Evolutionary conservation across 2,888 invertebrate species (phyloP).

Genomic region (Ditylenchus weischeri): DNA sequence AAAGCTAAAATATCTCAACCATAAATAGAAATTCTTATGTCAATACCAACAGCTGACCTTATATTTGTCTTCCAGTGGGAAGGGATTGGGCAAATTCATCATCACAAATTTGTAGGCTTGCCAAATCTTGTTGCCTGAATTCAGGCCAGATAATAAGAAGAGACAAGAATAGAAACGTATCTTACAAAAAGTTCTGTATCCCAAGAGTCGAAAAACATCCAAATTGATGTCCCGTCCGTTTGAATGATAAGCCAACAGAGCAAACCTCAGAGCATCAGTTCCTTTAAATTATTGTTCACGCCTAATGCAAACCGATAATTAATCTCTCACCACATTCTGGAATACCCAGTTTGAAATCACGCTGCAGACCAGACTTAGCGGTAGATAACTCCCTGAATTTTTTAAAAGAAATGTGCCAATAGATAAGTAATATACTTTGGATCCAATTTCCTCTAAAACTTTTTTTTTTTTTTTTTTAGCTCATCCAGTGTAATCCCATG

Average conservation of each 20-base stretch:
- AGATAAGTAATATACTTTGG: slow-evolving; percentile 64
- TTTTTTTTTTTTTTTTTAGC: slow-evolving; percentile 46
- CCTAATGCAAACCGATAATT: slow-evolving; percentile 28
- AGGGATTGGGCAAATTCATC: slow-evolving; percentile 36
- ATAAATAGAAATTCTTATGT: no score
- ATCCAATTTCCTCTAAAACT: slow-evolving; percentile 66
- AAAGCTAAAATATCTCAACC: slow-evolving; percentile 51
- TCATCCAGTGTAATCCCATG: slow-evolving; percentile 65
- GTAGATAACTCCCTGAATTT: slow-evolving; percentile 69
- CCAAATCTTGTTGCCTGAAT: slow-evolving; percentile 71
- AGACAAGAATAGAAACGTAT: neutral
- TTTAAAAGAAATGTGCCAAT: no score
- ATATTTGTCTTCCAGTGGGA: no score
- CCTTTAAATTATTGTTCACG: slow-evolving; percentile 63
- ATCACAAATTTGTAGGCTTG: slow-evolving; percentile 92
- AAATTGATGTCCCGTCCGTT: slow-evolving; percentile 91
- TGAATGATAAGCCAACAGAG: slow-evolving; percentile 81
- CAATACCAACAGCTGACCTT: no score
- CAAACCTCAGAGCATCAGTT: slow-evolving; percentile 84
- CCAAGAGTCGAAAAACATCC: slow-evolving; percentile 84
- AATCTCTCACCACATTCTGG: slow-evolving; percentile 63
- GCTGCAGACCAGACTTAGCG: slow-evolving; percentile 66
- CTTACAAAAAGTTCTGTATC: slow-evolving; percentile 55
- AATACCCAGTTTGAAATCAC: slow-evolving; percentile 59
- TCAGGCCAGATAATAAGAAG: slow-evolving; percentile 45